A percentile compares a stretch with the other conserved stretches of the same genome.
Evolutionary conservation across 2,888 invertebrate genomes (phyloP).

Genomic region (Pelosia muscerda): DNA sequence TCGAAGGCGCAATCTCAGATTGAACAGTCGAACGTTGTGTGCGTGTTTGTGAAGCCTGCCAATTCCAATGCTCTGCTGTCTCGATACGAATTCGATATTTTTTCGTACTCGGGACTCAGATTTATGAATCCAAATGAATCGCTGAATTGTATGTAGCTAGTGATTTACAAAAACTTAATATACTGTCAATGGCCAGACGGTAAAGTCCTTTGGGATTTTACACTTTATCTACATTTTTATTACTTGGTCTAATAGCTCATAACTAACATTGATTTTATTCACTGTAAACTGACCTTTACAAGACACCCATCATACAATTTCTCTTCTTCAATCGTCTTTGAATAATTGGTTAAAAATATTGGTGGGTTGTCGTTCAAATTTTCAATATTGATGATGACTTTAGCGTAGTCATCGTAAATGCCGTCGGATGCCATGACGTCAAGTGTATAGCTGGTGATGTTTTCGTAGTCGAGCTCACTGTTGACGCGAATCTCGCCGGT

Average conservation of each 20-base stretch:
- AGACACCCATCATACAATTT: slow-evolving; percentile 90
- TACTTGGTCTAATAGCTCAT: background rate
- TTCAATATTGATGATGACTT: slow-evolving; percentile 93
- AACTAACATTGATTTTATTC: background rate
- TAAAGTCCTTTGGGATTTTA: background rate
- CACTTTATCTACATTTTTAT: background rate
- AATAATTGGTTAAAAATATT: slow-evolving; percentile 91
- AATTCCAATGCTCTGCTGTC: too few species aligned
- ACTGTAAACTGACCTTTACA: slow-evolving; percentile 81
- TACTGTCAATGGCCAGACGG: background rate
- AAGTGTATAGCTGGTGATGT: slow-evolving; percentile 93
- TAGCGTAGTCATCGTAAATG: slow-evolving; percentile 92
- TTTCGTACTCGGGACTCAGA: too few species aligned
- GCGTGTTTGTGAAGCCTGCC: too few species aligned
- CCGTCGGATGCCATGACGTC: slow-evolving; percentile 95
- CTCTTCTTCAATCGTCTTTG: slow-evolving; percentile 92
- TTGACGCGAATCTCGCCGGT: slow-evolving; percentile 95
- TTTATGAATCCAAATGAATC: too few species aligned
- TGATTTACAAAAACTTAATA: too few species aligned
- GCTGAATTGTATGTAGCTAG: too few species aligned
- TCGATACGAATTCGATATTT: too few species aligned
- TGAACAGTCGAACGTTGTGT: background rate
- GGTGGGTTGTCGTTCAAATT: slow-evolving; percentile 98
- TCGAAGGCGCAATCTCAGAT: background rate
- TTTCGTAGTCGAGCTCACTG: slow-evolving; percentile 93